Evolutionary conservation across 2,888 invertebrate genomes (phyloP).

Genomic region (Zaprionus obscuricornis): DNA sequence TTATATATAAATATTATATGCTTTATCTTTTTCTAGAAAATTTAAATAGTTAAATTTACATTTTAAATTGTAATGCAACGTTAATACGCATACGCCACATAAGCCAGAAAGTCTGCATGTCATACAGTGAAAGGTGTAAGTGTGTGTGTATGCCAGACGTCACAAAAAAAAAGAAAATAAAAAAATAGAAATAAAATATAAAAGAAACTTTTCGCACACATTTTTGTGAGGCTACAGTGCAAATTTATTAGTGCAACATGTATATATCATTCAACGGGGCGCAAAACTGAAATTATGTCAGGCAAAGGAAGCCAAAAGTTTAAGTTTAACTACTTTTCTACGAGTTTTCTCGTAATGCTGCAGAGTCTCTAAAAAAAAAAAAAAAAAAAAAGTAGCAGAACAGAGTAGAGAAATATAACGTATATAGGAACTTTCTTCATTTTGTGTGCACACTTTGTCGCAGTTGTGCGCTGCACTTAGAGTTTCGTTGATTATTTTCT

Average conservation of each 20-base stretch:
- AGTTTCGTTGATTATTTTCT: constrained; percentile 65
- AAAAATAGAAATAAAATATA: too few species aligned
- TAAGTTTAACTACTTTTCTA: constrained; percentile 73
- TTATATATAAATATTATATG: too few species aligned
- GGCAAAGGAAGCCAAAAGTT: constrained; percentile 59
- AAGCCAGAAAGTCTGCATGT: constrained; percentile 13
- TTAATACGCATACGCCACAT: constrained; percentile 39
- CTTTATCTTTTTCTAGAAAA: too few species aligned
- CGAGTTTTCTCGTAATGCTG: constrained; percentile 56
- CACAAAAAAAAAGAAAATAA: too few species aligned
- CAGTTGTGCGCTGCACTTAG: constrained; percentile 60
- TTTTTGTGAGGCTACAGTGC: constrained; percentile 39
- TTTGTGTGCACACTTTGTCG: constrained; percentile 64
- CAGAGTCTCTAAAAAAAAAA: constrained; percentile 16
- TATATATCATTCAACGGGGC: constrained; percentile 60
- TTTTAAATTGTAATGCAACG: constrained; percentile 28
- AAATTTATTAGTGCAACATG: constrained; percentile 63
- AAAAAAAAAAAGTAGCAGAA: constrained; percentile 1
- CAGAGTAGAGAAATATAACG: background rate
- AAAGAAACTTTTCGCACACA: constrained; percentile 50
- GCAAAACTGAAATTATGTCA: constrained; percentile 65
- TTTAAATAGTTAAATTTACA: too few species aligned
- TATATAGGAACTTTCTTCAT: constrained; percentile 62
- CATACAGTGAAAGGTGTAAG: background rate
- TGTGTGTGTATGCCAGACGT: background rate